A percentile compares a stretch with the other conserved stretches of the same genome.
These are phyloP conservation scores for Drosophila asahinai DNA, from an alignment of 1,140 invertebrate genomes.

Conservation along the genomic window DNA sequence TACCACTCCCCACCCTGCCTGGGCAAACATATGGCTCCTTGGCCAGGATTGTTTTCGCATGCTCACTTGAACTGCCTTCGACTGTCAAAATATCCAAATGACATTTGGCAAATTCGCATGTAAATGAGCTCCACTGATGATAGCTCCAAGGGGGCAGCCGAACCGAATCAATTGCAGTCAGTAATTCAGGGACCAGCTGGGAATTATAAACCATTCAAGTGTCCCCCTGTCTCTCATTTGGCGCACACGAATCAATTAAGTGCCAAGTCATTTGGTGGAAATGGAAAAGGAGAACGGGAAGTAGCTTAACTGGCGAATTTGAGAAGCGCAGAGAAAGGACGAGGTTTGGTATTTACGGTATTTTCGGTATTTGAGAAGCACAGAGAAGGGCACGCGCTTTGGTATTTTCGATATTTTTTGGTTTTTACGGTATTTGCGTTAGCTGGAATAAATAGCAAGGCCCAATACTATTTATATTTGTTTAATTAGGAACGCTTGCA, in stretches of 20 bases:
- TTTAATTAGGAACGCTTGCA: too few relatives aligned
- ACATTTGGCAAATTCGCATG: conserved; percentile 47
- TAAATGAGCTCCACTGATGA: conserved; percentile 38
- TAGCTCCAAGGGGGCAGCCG: conserved; percentile 4
- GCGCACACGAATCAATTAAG: conserved; percentile 27
- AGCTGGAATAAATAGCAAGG: neutral
- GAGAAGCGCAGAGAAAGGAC: neutral
- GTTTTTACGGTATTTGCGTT: neutral
- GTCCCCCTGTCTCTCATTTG: neutral
- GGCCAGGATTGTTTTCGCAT: conserved; percentile 29
- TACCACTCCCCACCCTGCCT: neutral
- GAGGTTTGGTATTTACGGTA: neutral
- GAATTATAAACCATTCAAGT: conserved; percentile 35
- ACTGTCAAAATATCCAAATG: conserved; percentile 49
- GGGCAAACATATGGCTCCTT: conserved; percentile 36
- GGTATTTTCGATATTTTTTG: neutral
- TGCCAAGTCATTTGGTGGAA: conserved; percentile 8
- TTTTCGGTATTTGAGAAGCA: neutral
- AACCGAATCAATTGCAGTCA: conserved; percentile 33
- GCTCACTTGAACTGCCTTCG: conserved; percentile 24
- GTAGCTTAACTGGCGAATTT: neutral
- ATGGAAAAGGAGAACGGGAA: neutral
- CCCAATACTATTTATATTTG: neutral
- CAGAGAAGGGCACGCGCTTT: neutral
- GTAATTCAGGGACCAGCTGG: conserved; percentile 20